phyloP scores from a whole-genome alignment of 2,888 invertebrate species.

The Adela reaumurella region DNA sequence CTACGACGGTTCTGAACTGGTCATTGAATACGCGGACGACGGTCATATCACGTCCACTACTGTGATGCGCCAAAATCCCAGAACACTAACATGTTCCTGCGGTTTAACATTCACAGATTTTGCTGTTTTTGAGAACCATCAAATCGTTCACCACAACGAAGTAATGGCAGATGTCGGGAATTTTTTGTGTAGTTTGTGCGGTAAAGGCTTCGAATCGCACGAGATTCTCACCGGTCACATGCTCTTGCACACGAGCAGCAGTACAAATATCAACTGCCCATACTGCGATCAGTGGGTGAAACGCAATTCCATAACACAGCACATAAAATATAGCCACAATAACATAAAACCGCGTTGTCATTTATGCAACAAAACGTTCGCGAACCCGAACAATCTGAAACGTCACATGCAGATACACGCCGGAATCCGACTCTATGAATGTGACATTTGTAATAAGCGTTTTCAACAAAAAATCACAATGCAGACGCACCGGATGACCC shows the following conservation, averaged over 20 bases:
- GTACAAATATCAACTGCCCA: constrained; percentile 32
- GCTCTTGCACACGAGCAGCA: constrained; percentile 34
- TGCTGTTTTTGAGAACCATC: constrained; percentile 39
- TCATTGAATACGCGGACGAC: constrained; percentile 46
- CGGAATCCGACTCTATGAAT: constrained; percentile 41
- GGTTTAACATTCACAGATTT: constrained; percentile 41
- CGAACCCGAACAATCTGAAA: constrained; percentile 46
- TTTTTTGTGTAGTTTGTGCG: constrained; percentile 39
- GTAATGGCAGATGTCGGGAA: constrained; percentile 25
- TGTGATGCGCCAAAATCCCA: no score
- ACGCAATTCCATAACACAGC: constrained; percentile 39
- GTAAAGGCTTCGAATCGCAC: constrained; percentile 43
- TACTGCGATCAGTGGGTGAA: constrained; percentile 38
- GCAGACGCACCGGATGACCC: constrained; percentile 46
- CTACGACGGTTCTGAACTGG: constrained; percentile 41
- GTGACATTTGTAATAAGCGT: constrained; percentile 41
- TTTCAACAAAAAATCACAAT: constrained; percentile 50
- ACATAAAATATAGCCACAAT: constrained; percentile 45
- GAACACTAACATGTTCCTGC: no score
- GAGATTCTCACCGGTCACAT: constrained; percentile 45
- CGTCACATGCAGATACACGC: constrained; percentile 50
- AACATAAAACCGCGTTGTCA: constrained; percentile 39
- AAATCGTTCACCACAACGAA: constrained; percentile 31
- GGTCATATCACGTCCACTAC: constrained; percentile 31
- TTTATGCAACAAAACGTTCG: constrained; percentile 43